Conservation (phyloP, 1,140 invertebrate genomes). For the Drosophila prosaltans region DNA sequence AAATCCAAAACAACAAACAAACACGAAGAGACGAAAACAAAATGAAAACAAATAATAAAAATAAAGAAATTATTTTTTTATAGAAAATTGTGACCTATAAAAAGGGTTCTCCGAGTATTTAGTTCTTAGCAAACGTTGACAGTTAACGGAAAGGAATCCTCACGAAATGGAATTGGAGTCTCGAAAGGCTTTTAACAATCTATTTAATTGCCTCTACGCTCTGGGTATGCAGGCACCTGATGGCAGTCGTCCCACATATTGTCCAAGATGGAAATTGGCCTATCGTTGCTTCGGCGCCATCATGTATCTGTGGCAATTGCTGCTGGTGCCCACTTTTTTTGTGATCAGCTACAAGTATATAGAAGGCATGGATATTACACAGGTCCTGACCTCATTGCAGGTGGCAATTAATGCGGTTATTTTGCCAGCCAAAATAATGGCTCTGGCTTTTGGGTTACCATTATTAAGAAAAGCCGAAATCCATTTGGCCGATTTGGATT, state of each 20-base stretch:
- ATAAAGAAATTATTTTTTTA: constrained; percentile 62
- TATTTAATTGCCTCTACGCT: constrained; percentile 44
- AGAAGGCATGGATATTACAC: constrained; percentile 48
- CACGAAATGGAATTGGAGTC: background rate
- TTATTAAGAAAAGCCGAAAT: constrained; percentile 35
- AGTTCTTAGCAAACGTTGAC: background rate
- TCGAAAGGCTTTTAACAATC: constrained; percentile 31
- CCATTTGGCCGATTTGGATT: constrained; percentile 40
- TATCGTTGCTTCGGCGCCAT: constrained; percentile 23
- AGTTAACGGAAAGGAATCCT: background rate
- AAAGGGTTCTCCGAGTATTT: background rate
- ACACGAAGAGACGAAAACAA: constrained; percentile 13
- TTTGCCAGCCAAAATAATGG: constrained; percentile 52
- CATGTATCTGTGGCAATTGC: constrained; percentile 47
- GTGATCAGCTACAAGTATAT: constrained; percentile 47
- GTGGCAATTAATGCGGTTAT: constrained; percentile 57
- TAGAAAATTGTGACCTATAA: constrained; percentile 45
- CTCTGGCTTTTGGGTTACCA: constrained; percentile 37
- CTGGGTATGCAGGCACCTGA: constrained; percentile 47
- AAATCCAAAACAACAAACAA: constrained; percentile 42
- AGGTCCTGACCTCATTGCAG: constrained; percentile 55
- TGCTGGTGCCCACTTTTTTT: constrained; percentile 44
- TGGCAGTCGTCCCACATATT: constrained; percentile 24
- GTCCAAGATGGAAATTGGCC: constrained; percentile 13
- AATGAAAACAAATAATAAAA: constrained; percentile 47